Conservation (phyloP, 2,888 invertebrate genomes). For the Ephialtes manifestator region DNA sequence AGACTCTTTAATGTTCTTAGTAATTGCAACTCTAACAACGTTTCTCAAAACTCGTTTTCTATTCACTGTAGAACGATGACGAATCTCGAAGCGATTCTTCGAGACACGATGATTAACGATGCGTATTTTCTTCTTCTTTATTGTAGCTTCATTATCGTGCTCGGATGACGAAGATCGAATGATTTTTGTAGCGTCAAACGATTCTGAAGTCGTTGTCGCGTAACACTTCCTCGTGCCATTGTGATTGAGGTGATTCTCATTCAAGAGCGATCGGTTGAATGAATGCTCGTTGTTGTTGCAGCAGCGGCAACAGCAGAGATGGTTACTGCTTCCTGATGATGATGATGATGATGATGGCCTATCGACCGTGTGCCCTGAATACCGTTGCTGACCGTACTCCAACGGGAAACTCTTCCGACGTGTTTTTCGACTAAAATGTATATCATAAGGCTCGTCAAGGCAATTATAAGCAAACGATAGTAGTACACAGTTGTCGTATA, state of each 20-base stretch:
- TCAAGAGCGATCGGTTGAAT: slow-evolving; percentile 18
- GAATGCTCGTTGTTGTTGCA: slow-evolving; percentile 6
- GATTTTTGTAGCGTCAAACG: neutral
- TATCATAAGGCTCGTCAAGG: neutral
- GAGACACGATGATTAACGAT: neutral
- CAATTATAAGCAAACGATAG: neutral
- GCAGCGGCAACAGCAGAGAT: neutral
- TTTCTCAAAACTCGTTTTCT: neutral
- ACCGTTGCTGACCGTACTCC: slow-evolving; percentile 3
- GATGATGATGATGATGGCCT: neutral
- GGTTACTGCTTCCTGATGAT: neutral
- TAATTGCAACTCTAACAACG: neutral
- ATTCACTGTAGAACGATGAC: neutral
- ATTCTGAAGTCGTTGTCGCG: neutral
- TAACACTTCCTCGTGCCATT: neutral
- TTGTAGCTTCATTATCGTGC: neutral
- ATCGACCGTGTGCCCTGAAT: slow-evolving; percentile 5
- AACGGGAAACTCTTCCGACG: slow-evolving; percentile 44
- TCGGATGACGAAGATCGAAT: neutral
- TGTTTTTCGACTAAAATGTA: slow-evolving; percentile 18
- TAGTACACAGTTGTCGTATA: neutral
- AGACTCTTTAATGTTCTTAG: neutral
- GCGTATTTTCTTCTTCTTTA: neutral
- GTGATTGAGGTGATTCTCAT: neutral
- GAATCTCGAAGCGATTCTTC: neutral